A percentile compares a stretch with the other conserved stretches of the same genome.
Conservation (phyloP, 1,140 invertebrate species). For the Melanaphis sacchari region DNA sequence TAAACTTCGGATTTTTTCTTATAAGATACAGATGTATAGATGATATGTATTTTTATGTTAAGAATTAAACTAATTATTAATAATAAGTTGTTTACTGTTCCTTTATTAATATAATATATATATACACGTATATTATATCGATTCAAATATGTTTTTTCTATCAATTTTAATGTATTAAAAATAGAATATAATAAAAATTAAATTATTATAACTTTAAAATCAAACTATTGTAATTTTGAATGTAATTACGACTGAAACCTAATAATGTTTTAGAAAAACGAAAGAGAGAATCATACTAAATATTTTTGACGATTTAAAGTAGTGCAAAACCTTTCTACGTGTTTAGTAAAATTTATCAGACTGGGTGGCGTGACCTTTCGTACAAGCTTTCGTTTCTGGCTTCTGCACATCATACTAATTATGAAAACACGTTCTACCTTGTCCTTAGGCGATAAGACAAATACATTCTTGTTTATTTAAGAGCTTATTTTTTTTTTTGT, state of each 20-base stretch:
- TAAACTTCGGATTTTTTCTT: background rate
- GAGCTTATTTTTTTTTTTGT: background rate
- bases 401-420: conserved; percentile 40
- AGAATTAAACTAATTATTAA: background rate
- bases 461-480: conserved; percentile 19
- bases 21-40: background rate
- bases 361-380: background rate
- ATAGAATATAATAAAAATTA: background rate
- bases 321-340: background rate
- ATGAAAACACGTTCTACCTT: background rate
- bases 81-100: background rate
- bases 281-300: background rate
- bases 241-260: background rate
- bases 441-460: conserved; percentile 2
- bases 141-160: background rate
- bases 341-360: conserved; percentile 23
- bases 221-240: background rate
- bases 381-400: background rate
- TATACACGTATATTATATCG: background rate
- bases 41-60: background rate
- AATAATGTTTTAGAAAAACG: background rate
- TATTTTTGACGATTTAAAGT: background rate
- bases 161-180: background rate
- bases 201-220: background rate
- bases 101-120: background rate